Conservation (phyloP, 2,888 invertebrate genomes). For the Zhengitettix transpicula region DNA sequence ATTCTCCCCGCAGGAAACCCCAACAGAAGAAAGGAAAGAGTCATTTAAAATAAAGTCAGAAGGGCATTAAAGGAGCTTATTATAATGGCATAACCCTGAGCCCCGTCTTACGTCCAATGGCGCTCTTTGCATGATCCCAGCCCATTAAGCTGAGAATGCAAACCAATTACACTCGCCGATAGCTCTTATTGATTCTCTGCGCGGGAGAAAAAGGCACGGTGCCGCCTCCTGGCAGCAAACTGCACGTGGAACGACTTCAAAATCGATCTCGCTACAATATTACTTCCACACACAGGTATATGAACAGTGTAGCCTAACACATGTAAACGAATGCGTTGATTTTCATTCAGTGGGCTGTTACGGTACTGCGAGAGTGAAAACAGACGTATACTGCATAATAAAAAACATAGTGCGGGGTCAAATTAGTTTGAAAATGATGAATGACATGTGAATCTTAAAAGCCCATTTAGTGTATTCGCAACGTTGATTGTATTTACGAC, state of each 20-base stretch:
- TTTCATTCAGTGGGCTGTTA: too few species aligned
- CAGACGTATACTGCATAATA: too few species aligned
- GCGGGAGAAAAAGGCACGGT: background rate
- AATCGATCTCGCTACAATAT: too few species aligned
- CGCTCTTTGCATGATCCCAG: slow-evolving; percentile 4
- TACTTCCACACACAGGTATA: too few species aligned
- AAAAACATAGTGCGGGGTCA: too few species aligned
- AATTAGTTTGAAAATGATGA: too few species aligned
- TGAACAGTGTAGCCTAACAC: too few species aligned
- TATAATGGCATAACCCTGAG: slow-evolving; percentile 12
- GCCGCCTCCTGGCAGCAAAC: background rate
- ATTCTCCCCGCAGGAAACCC: background rate
- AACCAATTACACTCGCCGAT: background rate
- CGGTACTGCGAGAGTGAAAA: too few species aligned
- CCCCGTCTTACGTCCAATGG: background rate
- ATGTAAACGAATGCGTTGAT: too few species aligned
- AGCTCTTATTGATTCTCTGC: background rate
- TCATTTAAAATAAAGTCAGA: slow-evolving; percentile 13
- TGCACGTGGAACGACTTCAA: background rate
- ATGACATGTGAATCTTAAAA: too few species aligned
- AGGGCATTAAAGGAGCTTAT: slow-evolving; percentile 14
- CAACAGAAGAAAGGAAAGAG: slow-evolving; percentile 4
- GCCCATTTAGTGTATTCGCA: too few species aligned
- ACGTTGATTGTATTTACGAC: too few species aligned
- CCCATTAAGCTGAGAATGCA: slow-evolving; percentile 2